Evolutionary conservation across 2,113 vertebrate species (phyloP).

Genomic region (Silurus meridionalis): DNA sequence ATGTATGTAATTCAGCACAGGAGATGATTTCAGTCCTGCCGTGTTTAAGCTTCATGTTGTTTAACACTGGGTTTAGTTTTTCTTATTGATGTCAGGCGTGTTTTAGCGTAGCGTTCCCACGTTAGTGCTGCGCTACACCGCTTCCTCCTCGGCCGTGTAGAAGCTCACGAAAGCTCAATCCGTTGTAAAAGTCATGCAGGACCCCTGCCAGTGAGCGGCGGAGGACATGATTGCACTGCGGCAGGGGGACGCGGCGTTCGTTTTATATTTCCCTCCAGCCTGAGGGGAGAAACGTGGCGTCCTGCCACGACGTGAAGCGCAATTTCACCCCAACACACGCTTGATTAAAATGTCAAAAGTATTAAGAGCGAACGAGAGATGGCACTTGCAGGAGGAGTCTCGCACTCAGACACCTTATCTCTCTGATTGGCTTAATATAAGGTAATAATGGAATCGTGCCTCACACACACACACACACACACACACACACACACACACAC

Average conservation of each 20-base stretch:
- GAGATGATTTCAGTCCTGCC: not conserved
- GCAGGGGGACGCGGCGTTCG: not conserved
- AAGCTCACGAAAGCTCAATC: not conserved
- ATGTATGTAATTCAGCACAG: not conserved
- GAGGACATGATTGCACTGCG: conserved; percentile 14
- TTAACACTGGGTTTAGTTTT: not conserved
- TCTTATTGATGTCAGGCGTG: not conserved
- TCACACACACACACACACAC: conserved; percentile 19
- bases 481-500: not conserved
- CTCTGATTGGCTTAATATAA: conserved; percentile 59
- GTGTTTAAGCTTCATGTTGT: no score
- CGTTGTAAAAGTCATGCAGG: not conserved
- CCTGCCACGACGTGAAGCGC: conserved; percentile 34
- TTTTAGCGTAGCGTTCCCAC: not conserved
- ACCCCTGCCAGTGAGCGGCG: conserved; percentile 1
- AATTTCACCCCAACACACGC: conserved; percentile 55
- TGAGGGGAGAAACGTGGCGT: not conserved
- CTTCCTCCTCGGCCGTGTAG: not conserved
- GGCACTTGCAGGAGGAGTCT: conserved; percentile 47
- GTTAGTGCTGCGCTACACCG: not conserved
- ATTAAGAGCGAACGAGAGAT: conserved; percentile 51
- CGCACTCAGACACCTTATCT: conserved; percentile 49
- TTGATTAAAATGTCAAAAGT: conserved; percentile 65
- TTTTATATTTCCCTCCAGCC: conserved; percentile 11
- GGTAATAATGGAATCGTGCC: conserved; percentile 47